Evolutionary conservation across 1,140 invertebrate species (phyloP).

Genomic region (Diprion similis): DNA sequence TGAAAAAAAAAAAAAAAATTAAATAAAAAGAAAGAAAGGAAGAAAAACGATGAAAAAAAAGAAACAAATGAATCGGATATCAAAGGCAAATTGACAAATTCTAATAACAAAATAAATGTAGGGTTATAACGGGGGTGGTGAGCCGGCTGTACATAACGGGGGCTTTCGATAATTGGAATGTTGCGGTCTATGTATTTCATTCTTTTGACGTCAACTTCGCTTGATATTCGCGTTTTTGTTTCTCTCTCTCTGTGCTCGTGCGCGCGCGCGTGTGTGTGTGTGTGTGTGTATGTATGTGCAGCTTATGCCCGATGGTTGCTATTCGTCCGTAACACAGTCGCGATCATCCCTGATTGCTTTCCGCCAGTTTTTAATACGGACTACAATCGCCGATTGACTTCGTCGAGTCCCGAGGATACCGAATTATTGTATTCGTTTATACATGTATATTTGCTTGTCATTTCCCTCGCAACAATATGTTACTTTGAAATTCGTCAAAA

Average conservation of each 20-base stretch:
- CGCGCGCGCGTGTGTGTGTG: too few relatives aligned
- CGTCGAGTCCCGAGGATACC: not conserved
- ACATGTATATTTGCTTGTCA: too few relatives aligned
- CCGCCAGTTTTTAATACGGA: too few relatives aligned
- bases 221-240: too few relatives aligned
- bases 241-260: too few relatives aligned
- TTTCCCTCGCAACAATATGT: too few relatives aligned
- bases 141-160: not conserved
- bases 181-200: constrained; percentile 33
- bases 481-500: too few relatives aligned
- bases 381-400: not conserved
- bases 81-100: constrained; percentile 4
- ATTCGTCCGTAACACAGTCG: too few relatives aligned
- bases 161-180: constrained; percentile 40
- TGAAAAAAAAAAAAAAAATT: too few relatives aligned
- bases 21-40: not conserved
- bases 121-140: not conserved
- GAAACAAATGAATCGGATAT: not conserved
- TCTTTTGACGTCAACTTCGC: constrained; percentile 40
- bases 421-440: not conserved
- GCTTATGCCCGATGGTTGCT: too few relatives aligned
- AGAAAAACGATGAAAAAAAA: constrained; percentile 2
- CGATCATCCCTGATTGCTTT: too few relatives aligned
- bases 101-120: not conserved
- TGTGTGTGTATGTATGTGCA: too few relatives aligned